Evolutionary conservation across 2,113 vertebrate genomes (phyloP).

Genomic region (Colossoma macropomum): DNA sequence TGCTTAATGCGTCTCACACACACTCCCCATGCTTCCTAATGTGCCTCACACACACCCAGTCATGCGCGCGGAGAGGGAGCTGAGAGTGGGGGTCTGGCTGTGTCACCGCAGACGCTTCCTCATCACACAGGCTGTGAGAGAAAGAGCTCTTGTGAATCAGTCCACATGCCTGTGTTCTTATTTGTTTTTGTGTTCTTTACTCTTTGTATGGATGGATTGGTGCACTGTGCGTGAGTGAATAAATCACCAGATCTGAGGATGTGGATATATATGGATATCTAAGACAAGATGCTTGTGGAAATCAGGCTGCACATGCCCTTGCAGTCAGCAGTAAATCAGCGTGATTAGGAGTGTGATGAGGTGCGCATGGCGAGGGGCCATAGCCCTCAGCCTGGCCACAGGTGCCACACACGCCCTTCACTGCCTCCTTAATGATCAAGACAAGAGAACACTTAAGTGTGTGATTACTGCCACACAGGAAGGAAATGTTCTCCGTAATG

Average conservation of each 20-base stretch:
- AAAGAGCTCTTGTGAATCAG: constrained; percentile 11
- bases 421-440: constrained; percentile 53
- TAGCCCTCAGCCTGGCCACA: constrained; percentile 52
- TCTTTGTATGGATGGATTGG: constrained; percentile 21
- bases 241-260: not conserved
- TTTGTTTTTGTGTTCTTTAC: constrained; percentile 10
- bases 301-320: constrained; percentile 86
- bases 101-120: constrained; percentile 71
- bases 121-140: constrained; percentile 37
- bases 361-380: constrained; percentile 47
- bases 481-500: constrained; percentile 37
- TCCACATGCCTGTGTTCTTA: constrained; percentile 13
- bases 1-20: constrained; percentile 70
- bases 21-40: constrained; percentile 66
- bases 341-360: constrained; percentile 65
- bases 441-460: constrained; percentile 59
- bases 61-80: constrained; percentile 93
- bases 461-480: constrained; percentile 47
- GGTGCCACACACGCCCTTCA: constrained; percentile 53
- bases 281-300: constrained; percentile 75
- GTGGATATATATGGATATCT: constrained; percentile 33
- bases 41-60: constrained; percentile 77
- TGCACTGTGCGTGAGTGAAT: not conserved
- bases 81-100: constrained; percentile 86
- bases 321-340: constrained; percentile 76